Evolutionary conservation across 2,888 invertebrate species (phyloP), one percentile per base, ranked within the genome.

Genomic region (Andrena hattorfiana): DNA sequence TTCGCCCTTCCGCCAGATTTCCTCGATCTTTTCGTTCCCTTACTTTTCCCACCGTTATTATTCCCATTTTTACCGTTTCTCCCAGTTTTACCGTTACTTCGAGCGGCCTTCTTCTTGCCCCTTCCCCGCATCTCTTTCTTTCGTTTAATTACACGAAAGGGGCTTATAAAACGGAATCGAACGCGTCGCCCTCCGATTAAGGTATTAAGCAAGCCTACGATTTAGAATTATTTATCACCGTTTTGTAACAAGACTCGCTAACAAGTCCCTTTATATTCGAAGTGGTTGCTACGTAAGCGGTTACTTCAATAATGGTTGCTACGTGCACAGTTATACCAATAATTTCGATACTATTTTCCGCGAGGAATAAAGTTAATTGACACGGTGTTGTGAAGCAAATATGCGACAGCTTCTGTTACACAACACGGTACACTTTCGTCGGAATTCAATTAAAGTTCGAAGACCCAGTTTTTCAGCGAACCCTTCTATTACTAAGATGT

Each of bases 1-100:
- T 96, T 95, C 3, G 96, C 96, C 83, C 95, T 95, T 71, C 96
- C 95, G 67, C 95, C 96, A 81, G 95, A 95, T 86, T 95, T 95
- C 87, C 95, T 91, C 94, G 94, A 54, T 94, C 95, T 86, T 93
- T 94, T 92, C 94, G 95, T 87, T 94, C 95, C 81, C 80, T 95
- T 95, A 86, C 94, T 95, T 89, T 95, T 96, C 89, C 95, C 94
- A 42, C 94, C 94, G 68, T 94, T 94, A 60, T 93, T 93, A 13
- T 89, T 89, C 67, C 76, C 75, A 68, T 85, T 69, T 85, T 91
- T 87, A 69, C 84, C 83, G 69, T 88, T 86, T 84, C 90, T 89
- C 8, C 83, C 87, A 71, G 89, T 90, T 10, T 78, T 85, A 20
- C 84, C 88, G 4, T 69, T 76, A 8, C 62, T 42, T 67, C 81